These are phyloP conservation scores for Hylia prasina DNA, from an alignment of 2,113 vertebrate species.

Conservation along the genomic window DNA sequence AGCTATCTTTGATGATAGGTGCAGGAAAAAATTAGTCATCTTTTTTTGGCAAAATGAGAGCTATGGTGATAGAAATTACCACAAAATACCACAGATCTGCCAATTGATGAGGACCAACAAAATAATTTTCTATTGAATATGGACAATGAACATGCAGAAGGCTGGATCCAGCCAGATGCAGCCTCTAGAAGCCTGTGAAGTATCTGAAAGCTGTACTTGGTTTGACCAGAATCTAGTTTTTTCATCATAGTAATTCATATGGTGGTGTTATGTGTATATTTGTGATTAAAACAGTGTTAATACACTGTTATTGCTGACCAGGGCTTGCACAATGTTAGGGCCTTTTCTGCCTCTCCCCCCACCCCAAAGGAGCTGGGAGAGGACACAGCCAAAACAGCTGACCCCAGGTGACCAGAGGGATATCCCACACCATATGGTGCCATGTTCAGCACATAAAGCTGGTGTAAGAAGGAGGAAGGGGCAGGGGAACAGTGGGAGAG, in stretches of 20 bases:
- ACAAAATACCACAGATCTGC: neutral
- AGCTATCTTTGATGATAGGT: neutral
- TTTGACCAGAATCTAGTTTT: neutral
- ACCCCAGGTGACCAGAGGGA: too few species aligned
- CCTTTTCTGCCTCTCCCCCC: neutral
- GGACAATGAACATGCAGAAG: neutral
- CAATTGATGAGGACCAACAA: neutral
- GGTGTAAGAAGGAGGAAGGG: accelerated
- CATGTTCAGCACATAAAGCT: neutral
- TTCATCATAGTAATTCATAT: accelerated
- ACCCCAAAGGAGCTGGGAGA: accelerated
- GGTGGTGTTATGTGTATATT: neutral
- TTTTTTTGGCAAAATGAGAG: neutral
- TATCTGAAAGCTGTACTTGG: neutral
- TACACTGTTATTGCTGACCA: accelerated
- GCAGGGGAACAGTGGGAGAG: accelerated
- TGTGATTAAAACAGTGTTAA: neutral
- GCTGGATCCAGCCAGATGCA: neutral
- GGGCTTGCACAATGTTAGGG: neutral
- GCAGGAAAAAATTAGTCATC: neutral
- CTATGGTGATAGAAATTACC: neutral
- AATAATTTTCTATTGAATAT: neutral
- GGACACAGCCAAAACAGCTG: neutral
- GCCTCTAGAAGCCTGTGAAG: neutral
- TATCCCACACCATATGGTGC: accelerated